A percentile compares a stretch with the other conserved stretches of the same genome.
Conservation (phyloP, 2,797 vertebrate species). For the Melanotaenia pygmaea region DNA sequence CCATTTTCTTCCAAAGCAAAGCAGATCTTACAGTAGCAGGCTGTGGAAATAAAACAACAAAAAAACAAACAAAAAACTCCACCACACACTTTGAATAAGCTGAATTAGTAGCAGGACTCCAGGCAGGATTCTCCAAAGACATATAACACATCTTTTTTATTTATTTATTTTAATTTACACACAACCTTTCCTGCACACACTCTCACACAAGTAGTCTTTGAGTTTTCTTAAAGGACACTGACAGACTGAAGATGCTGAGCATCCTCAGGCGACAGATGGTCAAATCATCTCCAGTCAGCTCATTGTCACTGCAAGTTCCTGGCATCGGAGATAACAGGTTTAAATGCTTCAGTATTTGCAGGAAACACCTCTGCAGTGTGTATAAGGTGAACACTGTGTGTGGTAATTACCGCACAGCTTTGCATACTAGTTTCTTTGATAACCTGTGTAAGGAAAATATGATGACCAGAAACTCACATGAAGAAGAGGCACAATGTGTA, state of each 20-base stretch:
- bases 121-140: constrained; percentile 63
- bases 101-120: constrained; percentile 49
- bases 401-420: constrained; percentile 33
- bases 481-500: constrained; percentile 52
- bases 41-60: constrained; percentile 8
- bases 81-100: constrained; percentile 52
- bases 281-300: constrained; percentile 32
- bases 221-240: constrained; percentile 40
- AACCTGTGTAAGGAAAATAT: constrained; percentile 24
- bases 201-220: constrained; percentile 22
- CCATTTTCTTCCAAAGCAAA: constrained; percentile 52
- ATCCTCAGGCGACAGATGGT: constrained; percentile 48
- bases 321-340: constrained; percentile 38
- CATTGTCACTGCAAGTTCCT: constrained; percentile 31
- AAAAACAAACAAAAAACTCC: constrained; percentile 41
- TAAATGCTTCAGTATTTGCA: constrained; percentile 60
- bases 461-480: constrained; percentile 30
- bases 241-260: constrained; percentile 20
- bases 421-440: constrained; percentile 53
- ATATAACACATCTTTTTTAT: constrained; percentile 35
- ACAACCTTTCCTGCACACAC: constrained; percentile 23
- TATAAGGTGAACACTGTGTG: constrained; percentile 29
- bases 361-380: constrained; percentile 45
- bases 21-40: constrained; percentile 48
- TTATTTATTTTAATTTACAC: constrained; percentile 38